Evolutionary conservation across 2,797 vertebrate species (phyloP).

Genomic region (Salarias fasciatus): DNA sequence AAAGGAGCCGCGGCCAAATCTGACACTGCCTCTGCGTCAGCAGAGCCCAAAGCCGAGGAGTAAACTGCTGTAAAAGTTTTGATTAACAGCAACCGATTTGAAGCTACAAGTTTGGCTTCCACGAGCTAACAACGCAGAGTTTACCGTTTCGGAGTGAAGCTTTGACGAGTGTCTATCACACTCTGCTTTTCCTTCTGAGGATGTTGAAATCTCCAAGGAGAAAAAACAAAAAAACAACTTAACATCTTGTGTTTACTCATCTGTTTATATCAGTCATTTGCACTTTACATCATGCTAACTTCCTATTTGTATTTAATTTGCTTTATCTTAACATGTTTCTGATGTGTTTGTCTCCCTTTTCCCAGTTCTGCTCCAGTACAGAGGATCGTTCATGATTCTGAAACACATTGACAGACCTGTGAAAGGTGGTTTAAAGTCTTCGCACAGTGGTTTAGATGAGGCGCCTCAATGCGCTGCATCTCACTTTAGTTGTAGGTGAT

Average conservation of each 20-base stretch:
- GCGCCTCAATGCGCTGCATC: too few relatives aligned
- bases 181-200: slow-evolving; percentile 9
- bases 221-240: too few relatives aligned
- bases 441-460: too few relatives aligned
- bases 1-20: slow-evolving; percentile 48
- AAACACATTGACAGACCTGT: too few relatives aligned
- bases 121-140: neutral
- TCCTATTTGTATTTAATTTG: too few relatives aligned
- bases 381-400: too few relatives aligned
- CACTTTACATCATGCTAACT: slow-evolving; percentile 43
- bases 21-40: slow-evolving; percentile 38
- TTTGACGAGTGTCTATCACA: neutral
- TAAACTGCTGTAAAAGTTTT: slow-evolving; percentile 32
- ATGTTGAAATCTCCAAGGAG: too few relatives aligned
- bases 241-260: slow-evolving; percentile 2
- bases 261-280: slow-evolving; percentile 37
- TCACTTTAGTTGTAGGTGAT: too few relatives aligned
- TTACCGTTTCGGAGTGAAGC: slow-evolving; percentile 27
- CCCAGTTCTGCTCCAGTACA: neutral
- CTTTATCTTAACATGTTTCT: too few relatives aligned
- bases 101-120: slow-evolving; percentile 5
- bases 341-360: neutral
- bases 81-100: neutral
- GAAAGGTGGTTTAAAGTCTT: too few relatives aligned
- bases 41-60: slow-evolving; percentile 68